Percentiles rank a stretch among this genome's conserved stretches.
Evolutionary conservation across 1,140 invertebrate species (phyloP).

Genomic region (Phymorhynchus buccinoides): DNA sequence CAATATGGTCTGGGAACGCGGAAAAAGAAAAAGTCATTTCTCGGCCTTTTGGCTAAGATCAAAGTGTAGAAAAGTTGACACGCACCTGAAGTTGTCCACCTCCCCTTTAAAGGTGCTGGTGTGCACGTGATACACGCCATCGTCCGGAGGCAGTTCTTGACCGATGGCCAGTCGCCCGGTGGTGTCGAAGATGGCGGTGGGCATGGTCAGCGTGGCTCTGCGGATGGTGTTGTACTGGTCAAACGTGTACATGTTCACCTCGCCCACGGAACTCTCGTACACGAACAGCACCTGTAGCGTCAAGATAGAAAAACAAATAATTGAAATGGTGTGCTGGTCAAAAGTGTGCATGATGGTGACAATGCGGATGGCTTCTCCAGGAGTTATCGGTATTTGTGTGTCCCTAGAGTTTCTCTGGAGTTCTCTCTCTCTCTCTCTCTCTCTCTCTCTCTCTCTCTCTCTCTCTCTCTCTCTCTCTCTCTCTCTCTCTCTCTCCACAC

Average conservation of each 20-base stretch:
- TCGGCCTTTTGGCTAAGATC: too few relatives aligned
- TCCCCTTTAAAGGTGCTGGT: neutral
- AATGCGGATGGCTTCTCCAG: too few relatives aligned
- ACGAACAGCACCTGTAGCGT: neutral
- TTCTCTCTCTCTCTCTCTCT: neutral
- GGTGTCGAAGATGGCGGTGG: constrained; percentile 4
- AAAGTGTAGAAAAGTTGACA: too few relatives aligned
- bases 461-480: neutral
- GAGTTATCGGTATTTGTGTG: too few relatives aligned
- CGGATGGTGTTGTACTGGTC: neutral
- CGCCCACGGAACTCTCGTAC: neutral
- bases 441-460: neutral
- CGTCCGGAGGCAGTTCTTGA: neutral
- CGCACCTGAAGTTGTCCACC: neutral
- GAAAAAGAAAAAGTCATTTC: too few relatives aligned
- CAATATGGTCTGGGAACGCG: too few relatives aligned
- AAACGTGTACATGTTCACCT: neutral
- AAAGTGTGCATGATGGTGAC: too few relatives aligned
- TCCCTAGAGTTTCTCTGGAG: too few relatives aligned
- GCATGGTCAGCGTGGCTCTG: neutral
- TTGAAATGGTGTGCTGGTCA: too few relatives aligned
- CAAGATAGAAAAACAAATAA: too few relatives aligned
- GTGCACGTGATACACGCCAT: neutral
- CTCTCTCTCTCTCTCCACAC: neutral
- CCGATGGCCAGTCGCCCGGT: neutral